phyloP scores from a whole-genome alignment of 2,888 invertebrate genomes.

The Lottia scabra region DNA sequence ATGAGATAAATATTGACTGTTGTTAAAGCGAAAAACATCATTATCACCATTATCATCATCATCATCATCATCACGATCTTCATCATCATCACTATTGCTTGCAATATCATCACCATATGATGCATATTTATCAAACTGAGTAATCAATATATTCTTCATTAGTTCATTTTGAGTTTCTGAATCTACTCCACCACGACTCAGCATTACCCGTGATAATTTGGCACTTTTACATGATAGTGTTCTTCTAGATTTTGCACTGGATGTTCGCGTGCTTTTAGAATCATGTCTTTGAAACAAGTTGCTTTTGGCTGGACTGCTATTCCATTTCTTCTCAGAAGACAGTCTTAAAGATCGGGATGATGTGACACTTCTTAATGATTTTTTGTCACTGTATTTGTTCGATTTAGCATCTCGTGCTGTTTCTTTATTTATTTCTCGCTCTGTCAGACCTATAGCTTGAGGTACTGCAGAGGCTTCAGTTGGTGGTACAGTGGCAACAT shows the following conservation, averaged over 20 bases:
- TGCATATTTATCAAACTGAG: constrained; percentile 4
- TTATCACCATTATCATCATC: neutral
- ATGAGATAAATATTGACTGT: neutral
- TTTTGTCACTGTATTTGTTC: too few relatives aligned
- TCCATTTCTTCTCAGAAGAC: too few relatives aligned
- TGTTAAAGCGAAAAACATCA: neutral
- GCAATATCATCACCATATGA: neutral
- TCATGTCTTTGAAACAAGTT: too few relatives aligned
- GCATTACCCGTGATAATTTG: neutral
- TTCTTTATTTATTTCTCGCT: too few relatives aligned
- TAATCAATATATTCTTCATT: constrained; percentile 20
- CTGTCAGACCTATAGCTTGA: too few relatives aligned
- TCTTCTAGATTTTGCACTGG: constrained; percentile 16
- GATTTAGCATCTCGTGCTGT: too few relatives aligned
- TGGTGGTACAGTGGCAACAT: too few relatives aligned
- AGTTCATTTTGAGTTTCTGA: neutral
- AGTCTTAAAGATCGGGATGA: too few relatives aligned
- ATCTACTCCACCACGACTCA: neutral
- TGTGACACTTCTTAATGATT: too few relatives aligned
- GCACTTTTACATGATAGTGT: constrained; percentile 15
- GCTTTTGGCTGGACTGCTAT: too few relatives aligned
- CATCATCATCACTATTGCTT: too few relatives aligned
- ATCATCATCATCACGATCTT: neutral
- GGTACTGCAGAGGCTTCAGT: too few relatives aligned
- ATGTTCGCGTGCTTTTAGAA: neutral